Evolutionary conservation across 2,113 vertebrate species (phyloP), one percentile per base, ranked within the genome.

Genomic region (Pteronura brasiliensis): DNA sequence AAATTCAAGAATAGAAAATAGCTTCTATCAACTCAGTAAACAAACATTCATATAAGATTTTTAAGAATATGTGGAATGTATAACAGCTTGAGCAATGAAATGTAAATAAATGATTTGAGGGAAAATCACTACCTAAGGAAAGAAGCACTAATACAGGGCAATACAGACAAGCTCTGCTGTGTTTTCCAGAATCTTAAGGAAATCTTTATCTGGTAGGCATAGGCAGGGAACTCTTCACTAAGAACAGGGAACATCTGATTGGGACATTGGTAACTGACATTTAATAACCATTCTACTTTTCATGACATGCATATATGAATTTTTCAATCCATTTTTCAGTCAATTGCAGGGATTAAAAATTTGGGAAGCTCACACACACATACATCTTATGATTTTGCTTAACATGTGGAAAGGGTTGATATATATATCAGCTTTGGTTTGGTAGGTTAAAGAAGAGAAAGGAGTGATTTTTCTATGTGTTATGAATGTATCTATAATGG

Each of bases 1-100:
- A 90, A 93, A 42, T 82, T 65, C 17, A 77, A 87, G 23, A 79
- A 77, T 25, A 72, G 59, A 6, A 92, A 71, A 63, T 80, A 47
- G 25, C 25, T 76, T 7, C 31, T 1, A 12, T 61, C 61, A 31
- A 14, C 61, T 25, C 3, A 92, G 39, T 57, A 85, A 67, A 79
- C 42, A 39, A 31, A 44, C 17, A 44, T 20, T 76, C 3, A 27
- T 80, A 65, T 59, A 21, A 27, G 8, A 63, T 72, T 47, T 93
- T 86, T 20, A 79, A 79, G n/a, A 90, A 57, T 36, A 13, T 21
- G 2, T 67, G 10, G 4, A 65, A 5, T 34, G 20, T 13, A 25
- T 85, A 74, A 27, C 21, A 80, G 42, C 57, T 25, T 47, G 31
- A 36, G 7, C 0, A 10, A 74, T 7, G 0, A 92, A 89, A 6